phyloP scores from a whole-genome alignment of 2,888 invertebrate species.

The Tribolium freemani region DNA sequence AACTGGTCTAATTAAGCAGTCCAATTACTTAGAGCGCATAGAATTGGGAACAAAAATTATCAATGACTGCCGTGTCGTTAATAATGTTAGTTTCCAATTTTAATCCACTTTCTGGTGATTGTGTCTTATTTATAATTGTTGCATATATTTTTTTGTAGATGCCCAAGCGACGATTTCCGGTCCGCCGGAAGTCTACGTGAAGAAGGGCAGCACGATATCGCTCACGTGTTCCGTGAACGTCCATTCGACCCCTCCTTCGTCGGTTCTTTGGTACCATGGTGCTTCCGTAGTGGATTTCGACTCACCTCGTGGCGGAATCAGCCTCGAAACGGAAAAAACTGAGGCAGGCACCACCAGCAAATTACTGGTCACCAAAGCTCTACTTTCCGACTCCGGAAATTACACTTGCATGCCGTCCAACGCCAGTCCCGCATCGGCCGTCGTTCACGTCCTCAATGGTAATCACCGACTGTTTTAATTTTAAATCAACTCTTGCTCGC shows the following conservation, averaged over 20 bases:
- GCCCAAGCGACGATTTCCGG: slow-evolving; percentile 90
- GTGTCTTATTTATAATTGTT: too few relatives aligned
- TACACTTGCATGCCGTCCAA: slow-evolving; percentile 91
- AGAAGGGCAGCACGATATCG: slow-evolving; percentile 91
- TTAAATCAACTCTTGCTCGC: slow-evolving; percentile 2
- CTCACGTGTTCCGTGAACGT: slow-evolving; percentile 90
- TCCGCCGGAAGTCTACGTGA: slow-evolving; percentile 89
- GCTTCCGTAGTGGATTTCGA: slow-evolving; percentile 86
- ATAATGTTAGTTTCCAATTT: too few relatives aligned
- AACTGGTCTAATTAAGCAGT: too few relatives aligned
- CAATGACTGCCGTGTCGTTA: too few relatives aligned
- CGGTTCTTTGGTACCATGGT: slow-evolving; percentile 90
- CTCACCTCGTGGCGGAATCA: slow-evolving; percentile 87
- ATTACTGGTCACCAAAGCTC: slow-evolving; percentile 87
- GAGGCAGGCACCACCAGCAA: slow-evolving; percentile 86
- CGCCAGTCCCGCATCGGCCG: slow-evolving; percentile 85
- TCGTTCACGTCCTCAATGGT: slow-evolving; percentile 90
- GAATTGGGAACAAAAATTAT: too few relatives aligned
- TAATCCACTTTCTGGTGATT: too few relatives aligned
- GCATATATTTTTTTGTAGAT: slow-evolving; percentile 73
- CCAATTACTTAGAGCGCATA: too few relatives aligned
- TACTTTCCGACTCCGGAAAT: slow-evolving; percentile 88
- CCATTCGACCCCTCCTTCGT: slow-evolving; percentile 83
- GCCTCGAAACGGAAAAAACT: slow-evolving; percentile 88
- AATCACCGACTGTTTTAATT: slow-evolving; percentile 57